Percentiles rank a stretch among this genome's conserved stretches.
Evolutionary conservation across 35 echinoderm and acorn worm genomes (phyloP).

Genomic region (Heliocidaris tuberculata): DNA sequence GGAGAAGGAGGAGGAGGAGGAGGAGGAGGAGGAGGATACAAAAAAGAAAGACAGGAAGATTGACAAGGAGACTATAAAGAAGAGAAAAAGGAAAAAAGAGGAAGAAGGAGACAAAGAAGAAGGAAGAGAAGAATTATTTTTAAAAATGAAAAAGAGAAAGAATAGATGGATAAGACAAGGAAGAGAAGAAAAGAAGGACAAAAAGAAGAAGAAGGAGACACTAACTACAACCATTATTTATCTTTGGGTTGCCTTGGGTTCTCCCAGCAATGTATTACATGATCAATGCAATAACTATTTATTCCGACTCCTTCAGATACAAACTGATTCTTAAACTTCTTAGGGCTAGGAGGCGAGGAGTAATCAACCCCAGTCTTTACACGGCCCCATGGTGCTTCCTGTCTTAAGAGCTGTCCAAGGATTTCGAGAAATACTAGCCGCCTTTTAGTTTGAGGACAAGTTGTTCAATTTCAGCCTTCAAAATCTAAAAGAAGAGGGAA

Average conservation of each 20-base stretch:
- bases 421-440: neutral
- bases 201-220: neutral
- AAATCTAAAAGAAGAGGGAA: no score
- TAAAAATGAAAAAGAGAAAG: neutral
- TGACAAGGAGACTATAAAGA: no score
- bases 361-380: neutral
- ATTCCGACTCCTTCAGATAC: neutral
- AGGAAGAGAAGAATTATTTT: neutral
- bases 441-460: no score
- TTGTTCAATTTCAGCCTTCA: no score
- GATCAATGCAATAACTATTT: neutral
- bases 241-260: no score
- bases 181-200: neutral
- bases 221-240: no score
- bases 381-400: neutral
- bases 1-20: neutral
- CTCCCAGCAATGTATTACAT: neutral
- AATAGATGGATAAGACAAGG: neutral
- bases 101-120: neutral
- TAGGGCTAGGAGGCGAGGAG: neutral
- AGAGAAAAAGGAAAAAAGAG: no score
- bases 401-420: neutral
- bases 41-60: no score
- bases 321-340: neutral
- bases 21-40: neutral